Evolutionary conservation across 2,888 invertebrate genomes (phyloP).

Genomic region (Dryobota labecula): DNA sequence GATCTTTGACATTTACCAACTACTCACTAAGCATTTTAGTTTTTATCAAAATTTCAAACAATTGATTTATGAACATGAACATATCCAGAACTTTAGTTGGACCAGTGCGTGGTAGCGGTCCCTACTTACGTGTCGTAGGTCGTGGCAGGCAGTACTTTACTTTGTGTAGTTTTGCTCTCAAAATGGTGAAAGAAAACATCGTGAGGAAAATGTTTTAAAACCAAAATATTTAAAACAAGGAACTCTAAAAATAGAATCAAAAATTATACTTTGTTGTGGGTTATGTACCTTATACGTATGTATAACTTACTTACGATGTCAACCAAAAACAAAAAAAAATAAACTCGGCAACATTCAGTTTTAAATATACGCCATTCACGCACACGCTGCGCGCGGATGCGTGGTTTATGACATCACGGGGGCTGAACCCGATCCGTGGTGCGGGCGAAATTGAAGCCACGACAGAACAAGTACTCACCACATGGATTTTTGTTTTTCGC

Average conservation of each 20-base stretch:
- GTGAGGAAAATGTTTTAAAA: background rate
- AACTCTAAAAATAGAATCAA: background rate
- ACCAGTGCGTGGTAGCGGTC: background rate
- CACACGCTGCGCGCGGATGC: constrained; percentile 49
- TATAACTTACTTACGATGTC: background rate
- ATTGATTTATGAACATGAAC: background rate
- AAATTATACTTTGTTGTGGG: background rate
- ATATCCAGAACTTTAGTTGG: background rate
- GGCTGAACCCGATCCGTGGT: background rate
- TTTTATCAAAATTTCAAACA: background rate
- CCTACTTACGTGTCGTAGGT: background rate
- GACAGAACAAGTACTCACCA: background rate
- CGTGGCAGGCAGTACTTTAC: background rate
- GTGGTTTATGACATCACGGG: constrained; percentile 49
- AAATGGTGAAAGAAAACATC: background rate
- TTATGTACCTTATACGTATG: background rate
- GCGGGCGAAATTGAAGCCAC: constrained; percentile 1
- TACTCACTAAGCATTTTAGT: background rate
- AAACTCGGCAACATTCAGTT: constrained; percentile 9
- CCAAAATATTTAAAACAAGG: too few relatives aligned
- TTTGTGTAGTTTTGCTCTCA: background rate
- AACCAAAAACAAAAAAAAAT: constrained; percentile 27
- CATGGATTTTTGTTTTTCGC: background rate
- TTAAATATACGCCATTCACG: constrained; percentile 28
- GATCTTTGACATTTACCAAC: background rate